These are phyloP conservation scores for Pecten maximus DNA, from an alignment of 2,888 invertebrate genomes.

Conservation along the genomic window DNA sequence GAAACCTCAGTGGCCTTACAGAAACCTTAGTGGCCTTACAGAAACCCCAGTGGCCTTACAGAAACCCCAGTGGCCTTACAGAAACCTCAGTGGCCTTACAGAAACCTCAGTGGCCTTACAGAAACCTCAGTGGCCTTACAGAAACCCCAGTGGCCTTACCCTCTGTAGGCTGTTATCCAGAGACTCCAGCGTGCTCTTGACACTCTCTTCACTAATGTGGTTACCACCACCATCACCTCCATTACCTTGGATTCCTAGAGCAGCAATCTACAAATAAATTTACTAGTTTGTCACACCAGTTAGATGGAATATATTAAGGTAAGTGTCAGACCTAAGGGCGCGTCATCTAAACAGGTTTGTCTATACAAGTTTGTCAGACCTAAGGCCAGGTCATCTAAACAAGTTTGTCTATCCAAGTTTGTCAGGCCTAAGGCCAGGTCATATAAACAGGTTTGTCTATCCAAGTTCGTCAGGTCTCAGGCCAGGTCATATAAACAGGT, in stretches of 20 bases:
- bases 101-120: conserved; percentile 96
- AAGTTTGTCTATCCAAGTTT: too few relatives aligned
- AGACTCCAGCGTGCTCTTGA: conserved; percentile 95
- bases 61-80: conserved; percentile 68
- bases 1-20: conserved; percentile 69
- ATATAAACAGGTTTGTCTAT: too few relatives aligned
- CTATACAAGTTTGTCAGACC: too few relatives aligned
- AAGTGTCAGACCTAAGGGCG: too few relatives aligned
- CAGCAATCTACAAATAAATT: conserved; percentile 88
- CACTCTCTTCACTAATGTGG: conserved; percentile 94
- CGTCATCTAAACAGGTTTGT: too few relatives aligned
- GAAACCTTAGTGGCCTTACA: conserved; percentile 96
- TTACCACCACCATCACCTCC: conserved; percentile 82
- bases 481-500: too few relatives aligned
- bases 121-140: conserved; percentile 92
- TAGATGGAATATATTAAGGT: too few relatives aligned
- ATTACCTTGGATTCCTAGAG: conserved; percentile 97
- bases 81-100: conserved; percentile 69
- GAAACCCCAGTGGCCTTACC: conserved; percentile 75
- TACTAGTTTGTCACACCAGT: too few relatives aligned
- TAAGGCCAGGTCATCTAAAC: too few relatives aligned
- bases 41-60: conserved; percentile 92
- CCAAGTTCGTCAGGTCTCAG: too few relatives aligned
- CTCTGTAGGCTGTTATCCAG: conserved; percentile 95
- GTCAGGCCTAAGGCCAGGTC: too few relatives aligned